Evolutionary conservation across 2,888 invertebrate species (phyloP).

Genomic region (Dermolepida albohirtum): DNA sequence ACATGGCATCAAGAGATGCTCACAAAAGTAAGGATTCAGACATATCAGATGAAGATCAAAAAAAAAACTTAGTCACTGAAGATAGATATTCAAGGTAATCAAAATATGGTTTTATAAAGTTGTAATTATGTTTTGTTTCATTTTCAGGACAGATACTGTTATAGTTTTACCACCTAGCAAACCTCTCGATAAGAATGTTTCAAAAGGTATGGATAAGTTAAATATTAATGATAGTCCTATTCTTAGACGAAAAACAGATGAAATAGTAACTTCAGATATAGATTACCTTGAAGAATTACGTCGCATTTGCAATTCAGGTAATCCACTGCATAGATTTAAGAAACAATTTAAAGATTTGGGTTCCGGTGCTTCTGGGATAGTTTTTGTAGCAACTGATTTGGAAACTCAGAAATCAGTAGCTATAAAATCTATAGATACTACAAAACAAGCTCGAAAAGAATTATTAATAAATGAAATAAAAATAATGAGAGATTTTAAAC

Average conservation of each 20-base stretch:
- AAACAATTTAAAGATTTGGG: slow-evolving; percentile 85
- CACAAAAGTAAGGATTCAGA: slow-evolving; percentile 72
- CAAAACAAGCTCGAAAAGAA: slow-evolving; percentile 95
- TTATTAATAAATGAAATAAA: slow-evolving; percentile 95
- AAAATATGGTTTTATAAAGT: neutral
- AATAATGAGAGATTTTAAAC: slow-evolving; percentile 90
- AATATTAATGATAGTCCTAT: slow-evolving; percentile 61
- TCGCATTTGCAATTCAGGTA: slow-evolving; percentile 83
- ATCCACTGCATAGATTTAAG: slow-evolving; percentile 85
- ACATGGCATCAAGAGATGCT: slow-evolving; percentile 78
- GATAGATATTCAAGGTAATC: slow-evolving; percentile 22
- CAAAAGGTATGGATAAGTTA: slow-evolving; percentile 46
- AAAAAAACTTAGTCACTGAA: slow-evolving; percentile 21
- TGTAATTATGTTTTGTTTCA: neutral
- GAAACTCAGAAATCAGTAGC: slow-evolving; percentile 84
- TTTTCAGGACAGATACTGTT: slow-evolving; percentile 35
- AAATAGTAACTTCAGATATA: slow-evolving; percentile 74
- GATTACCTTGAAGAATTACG: slow-evolving; percentile 79
- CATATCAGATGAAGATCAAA: slow-evolving; percentile 41
- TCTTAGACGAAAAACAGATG: slow-evolving; percentile 65
- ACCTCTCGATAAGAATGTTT: slow-evolving; percentile 42
- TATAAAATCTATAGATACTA: slow-evolving; percentile 95
- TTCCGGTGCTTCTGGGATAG: slow-evolving; percentile 92
- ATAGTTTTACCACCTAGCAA: slow-evolving; percentile 36
- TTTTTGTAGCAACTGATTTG: slow-evolving; percentile 88